These are phyloP conservation scores for Cavia porcellus DNA, from an alignment of 2,113 vertebrate genomes.

Conservation along the genomic window DNA sequence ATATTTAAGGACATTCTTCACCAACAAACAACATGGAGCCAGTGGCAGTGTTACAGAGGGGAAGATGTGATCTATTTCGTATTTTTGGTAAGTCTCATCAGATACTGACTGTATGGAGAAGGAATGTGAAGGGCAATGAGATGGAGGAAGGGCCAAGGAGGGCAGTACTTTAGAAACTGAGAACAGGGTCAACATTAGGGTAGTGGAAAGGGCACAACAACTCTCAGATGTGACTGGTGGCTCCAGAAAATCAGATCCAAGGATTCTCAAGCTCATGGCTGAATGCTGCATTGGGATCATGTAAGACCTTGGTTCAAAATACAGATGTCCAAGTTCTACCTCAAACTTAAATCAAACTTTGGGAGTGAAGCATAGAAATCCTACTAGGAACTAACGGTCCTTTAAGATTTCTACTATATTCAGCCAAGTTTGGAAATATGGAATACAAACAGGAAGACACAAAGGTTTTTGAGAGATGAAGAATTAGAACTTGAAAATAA, in stretches of 20 bases:
- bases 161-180: not conserved
- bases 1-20: not conserved
- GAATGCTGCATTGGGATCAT: not conserved
- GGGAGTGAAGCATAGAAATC: not conserved
- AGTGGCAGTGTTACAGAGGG: not conserved
- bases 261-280: not conserved
- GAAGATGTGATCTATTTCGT: not conserved
- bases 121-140: not conserved
- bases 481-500: not conserved
- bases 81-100: not conserved
- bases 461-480: not conserved
- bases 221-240: not conserved
- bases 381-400: not conserved
- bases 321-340: not conserved
- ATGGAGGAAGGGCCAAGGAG: not conserved
- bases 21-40: not conserved
- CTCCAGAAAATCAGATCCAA: not conserved
- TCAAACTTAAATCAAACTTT: not conserved
- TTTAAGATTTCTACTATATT: not conserved
- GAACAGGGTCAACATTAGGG: not conserved
- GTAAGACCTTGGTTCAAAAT: not conserved
- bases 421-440: not conserved
- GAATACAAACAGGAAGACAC: not conserved
- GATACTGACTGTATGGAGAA: not conserved
- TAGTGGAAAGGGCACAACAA: not conserved